Evolutionary conservation across 2,888 invertebrate genomes (phyloP).

Genomic region (Eristalis pertinax): DNA sequence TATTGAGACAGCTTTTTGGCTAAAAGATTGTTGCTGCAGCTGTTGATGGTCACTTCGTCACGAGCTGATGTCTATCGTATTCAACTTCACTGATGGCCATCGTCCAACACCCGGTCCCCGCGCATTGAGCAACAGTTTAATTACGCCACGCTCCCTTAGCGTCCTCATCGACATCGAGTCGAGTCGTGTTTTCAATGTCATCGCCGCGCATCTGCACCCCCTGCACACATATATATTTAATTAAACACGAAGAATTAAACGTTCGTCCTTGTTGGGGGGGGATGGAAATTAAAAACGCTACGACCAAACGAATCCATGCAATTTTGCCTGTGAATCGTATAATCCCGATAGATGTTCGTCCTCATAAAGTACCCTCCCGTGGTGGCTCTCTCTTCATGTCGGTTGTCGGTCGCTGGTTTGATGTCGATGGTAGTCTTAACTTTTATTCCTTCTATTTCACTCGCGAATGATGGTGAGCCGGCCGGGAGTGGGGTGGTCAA

Average conservation of each 20-base stretch:
- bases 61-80: too few relatives aligned
- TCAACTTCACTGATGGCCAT: too few relatives aligned
- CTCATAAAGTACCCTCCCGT: conserved; percentile 37
- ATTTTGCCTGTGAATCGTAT: conserved; percentile 54
- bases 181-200: conserved; percentile 6
- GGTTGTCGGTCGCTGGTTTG: neutral
- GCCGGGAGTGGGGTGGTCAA: neutral
- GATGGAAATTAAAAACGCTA: conserved; percentile 49
- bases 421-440: conserved; percentile 40
- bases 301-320: conserved; percentile 61
- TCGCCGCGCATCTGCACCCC: conserved; percentile 14
- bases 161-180: too few relatives aligned
- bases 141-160: neutral
- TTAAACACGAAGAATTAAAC: conserved; percentile 61
- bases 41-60: too few relatives aligned
- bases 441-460: conserved; percentile 54
- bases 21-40: too few relatives aligned
- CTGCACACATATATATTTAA: conserved; percentile 49
- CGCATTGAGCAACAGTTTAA: neutral
- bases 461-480: neutral
- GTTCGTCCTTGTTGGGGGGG: conserved; percentile 27
- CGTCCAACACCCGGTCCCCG: neutral
- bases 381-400: conserved; percentile 11
- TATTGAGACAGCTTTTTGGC: too few relatives aligned
- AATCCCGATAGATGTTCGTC: conserved; percentile 56